Conservation (phyloP, 2,888 invertebrate genomes). For the Bimastos eiseni region DNA sequence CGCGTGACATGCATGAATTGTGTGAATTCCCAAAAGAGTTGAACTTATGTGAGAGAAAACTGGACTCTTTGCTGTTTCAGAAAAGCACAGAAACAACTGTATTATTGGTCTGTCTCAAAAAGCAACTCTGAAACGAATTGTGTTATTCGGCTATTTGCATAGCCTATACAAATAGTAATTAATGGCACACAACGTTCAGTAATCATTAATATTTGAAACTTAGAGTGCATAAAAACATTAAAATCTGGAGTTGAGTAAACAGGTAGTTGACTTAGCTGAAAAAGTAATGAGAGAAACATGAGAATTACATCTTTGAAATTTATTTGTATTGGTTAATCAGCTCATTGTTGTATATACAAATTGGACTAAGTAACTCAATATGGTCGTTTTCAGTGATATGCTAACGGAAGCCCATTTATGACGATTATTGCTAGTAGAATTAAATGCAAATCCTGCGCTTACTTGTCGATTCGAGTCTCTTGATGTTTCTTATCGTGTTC, state of each 20-base stretch:
- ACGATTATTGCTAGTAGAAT: not conserved
- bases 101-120: not conserved
- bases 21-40: constrained; percentile 84
- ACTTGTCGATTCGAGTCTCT: constrained; percentile 65
- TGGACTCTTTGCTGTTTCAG: constrained; percentile 78
- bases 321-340: not conserved
- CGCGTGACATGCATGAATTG: constrained; percentile 85
- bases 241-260: not conserved
- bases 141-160: not conserved
- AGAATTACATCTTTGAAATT: not conserved
- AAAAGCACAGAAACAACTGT: not conserved
- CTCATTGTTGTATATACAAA: not conserved
- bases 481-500: constrained; percentile 78
- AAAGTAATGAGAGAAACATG: not conserved
- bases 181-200: not conserved
- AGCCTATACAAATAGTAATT: not conserved
- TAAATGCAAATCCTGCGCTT: constrained; percentile 45
- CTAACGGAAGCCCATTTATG: too few relatives aligned
- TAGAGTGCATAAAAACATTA: not conserved
- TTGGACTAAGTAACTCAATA: too few relatives aligned
- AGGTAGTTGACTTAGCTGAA: not conserved
- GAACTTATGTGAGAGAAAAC: constrained; percentile 92
- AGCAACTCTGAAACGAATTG: not conserved
- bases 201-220: not conserved
- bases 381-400: too few relatives aligned